Base-by-base conservation (phyloP, 2,888 invertebrate genomes). In the Sesia apiformis region DNA sequence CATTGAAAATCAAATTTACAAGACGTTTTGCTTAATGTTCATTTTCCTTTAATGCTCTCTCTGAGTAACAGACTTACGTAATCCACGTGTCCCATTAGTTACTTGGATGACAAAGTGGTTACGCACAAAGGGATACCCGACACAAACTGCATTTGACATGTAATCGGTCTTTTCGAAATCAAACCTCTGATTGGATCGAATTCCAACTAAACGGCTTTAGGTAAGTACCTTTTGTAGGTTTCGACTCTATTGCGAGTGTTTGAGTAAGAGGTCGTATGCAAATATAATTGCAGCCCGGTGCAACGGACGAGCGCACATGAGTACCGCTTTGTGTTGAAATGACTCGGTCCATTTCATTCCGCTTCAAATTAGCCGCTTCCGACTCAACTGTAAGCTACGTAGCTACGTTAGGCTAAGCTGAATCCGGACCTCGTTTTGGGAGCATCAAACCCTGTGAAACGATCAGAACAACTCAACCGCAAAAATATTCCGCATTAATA, bases 331-430 rank as follows among this genome's bases (percentile, higher is more conserved):
- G 84, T 84, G 76, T 69, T 73, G 69, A 75, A 76, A 78, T 76
- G 81, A 81, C 75, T 78, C 82, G 83, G 76, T 82, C 81, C 81
- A 84, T 84, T 86, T 82, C 82, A 85, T 81, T 72, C 75, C 63
- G 74, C 69, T 70, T 72, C 72, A 78, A 83, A 84, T 84, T 84
- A 81, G 79, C 75, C 72, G 72, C 65, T 76, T 72, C 73, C 69
- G 69, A 71, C 63, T 69, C 46, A 46, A 23, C 46, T 46, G 46
- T 4, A 46, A 46, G 46, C 46, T 46, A 46, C 8, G 46, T 46
- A 46, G 43, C 43, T 43, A 43, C 8, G 8, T 43, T 43, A 8
- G 7, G 43, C 23, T 43, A n/a, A 43, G 46, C 7, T 46, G 23
- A 46, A 46, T 6, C 23, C 23, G 23, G 23, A 23, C 23, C 46